A percentile compares a stretch with the other conserved stretches of the same genome.
phyloP scores from a whole-genome alignment of 2,113 vertebrate genomes.

The Recurvirostra avosetta region DNA sequence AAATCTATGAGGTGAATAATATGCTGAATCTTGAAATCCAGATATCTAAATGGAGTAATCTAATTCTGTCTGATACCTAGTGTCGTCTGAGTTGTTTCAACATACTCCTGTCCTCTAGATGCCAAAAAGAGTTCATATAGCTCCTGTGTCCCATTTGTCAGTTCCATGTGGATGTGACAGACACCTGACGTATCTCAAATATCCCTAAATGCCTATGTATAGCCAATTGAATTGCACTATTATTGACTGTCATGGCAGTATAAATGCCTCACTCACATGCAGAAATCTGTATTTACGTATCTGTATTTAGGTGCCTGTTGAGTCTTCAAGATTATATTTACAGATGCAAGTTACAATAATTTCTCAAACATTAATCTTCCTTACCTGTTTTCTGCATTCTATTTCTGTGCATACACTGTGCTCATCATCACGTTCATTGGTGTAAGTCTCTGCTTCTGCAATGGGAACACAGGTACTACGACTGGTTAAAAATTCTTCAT shows the following conservation, averaged over 20 bases:
- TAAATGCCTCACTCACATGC: neutral
- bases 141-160: neutral
- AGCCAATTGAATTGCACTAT: neutral
- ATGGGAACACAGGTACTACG: conserved; percentile 75
- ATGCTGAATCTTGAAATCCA: neutral
- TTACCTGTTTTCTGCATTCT: conserved; percentile 60
- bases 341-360: neutral
- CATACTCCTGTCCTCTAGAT: neutral
- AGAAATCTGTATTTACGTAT: neutral
- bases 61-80: neutral
- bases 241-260: neutral
- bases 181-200: neutral
- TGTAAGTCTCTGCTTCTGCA: conserved; percentile 71
- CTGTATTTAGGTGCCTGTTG: neutral
- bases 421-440: neutral
- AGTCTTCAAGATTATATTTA: neutral
- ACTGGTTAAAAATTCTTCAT: conserved; percentile 73
- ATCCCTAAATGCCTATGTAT: neutral
- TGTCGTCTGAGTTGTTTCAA: neutral
- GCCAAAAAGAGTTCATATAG: neutral
- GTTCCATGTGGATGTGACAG: neutral
- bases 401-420: neutral
- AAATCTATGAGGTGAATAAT: neutral
- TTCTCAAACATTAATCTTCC: neutral
- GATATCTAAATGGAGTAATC: neutral